phyloP scores from a whole-genome alignment of 2,113 vertebrate genomes.

The Ariopsis seemanni region DNA sequence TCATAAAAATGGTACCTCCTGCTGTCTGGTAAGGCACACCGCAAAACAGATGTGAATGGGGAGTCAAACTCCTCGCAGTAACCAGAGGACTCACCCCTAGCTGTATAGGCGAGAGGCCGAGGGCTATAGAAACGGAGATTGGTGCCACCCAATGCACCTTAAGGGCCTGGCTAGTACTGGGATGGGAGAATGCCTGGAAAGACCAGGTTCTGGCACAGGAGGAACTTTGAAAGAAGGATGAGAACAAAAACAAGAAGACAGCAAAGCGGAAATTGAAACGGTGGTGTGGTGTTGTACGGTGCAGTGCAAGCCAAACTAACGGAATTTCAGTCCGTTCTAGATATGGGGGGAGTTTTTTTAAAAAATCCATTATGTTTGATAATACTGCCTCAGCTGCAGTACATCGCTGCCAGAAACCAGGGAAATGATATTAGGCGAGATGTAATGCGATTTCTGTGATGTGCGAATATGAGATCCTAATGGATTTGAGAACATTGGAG shows the following conservation, averaged over 20 bases:
- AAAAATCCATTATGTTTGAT: slow-evolving; percentile 80
- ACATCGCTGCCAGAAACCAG: slow-evolving; percentile 60
- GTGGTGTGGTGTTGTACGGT: not conserved
- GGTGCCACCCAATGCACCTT: too few relatives aligned
- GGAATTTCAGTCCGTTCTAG: slow-evolving; percentile 59
- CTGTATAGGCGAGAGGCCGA: too few relatives aligned
- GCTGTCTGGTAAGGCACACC: too few relatives aligned
- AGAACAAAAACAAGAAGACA: slow-evolving; percentile 28
- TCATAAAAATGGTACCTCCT: too few relatives aligned
- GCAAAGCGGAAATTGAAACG: slow-evolving; percentile 21
- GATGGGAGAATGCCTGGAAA: too few relatives aligned
- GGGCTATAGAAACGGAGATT: too few relatives aligned
- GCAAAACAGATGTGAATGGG: too few relatives aligned
- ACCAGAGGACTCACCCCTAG: too few relatives aligned
- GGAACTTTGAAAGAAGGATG: not conserved
- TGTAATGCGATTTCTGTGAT: slow-evolving; percentile 76
- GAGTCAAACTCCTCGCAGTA: too few relatives aligned
- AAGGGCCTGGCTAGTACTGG: too few relatives aligned
- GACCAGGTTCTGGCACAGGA: too few relatives aligned
- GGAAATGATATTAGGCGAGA: slow-evolving; percentile 75
- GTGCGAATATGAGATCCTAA: slow-evolving; percentile 82
- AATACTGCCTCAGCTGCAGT: slow-evolving; percentile 66
- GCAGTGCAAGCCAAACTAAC: slow-evolving; percentile 41
- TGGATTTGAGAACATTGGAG: slow-evolving; percentile 78
- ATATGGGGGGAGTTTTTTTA: slow-evolving; percentile 2